phyloP scores from a whole-genome alignment of 2,113 vertebrate genomes.

The Labeo catla region DNA sequence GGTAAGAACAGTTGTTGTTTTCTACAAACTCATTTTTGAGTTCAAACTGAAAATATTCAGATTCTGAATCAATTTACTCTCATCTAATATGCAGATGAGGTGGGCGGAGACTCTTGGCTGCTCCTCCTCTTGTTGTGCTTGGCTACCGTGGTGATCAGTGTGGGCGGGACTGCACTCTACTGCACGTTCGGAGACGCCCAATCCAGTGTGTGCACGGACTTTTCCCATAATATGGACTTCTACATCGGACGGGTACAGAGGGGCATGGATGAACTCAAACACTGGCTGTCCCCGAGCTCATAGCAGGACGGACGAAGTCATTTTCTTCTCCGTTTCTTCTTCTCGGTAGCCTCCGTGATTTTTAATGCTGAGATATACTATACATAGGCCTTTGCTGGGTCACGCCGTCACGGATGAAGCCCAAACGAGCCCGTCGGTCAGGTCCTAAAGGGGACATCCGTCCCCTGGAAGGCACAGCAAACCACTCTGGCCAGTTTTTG shows the following conservation, averaged over 20 bases:
- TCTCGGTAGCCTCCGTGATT: neutral
- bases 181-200: slow-evolving; percentile 90
- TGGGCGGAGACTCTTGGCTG: slow-evolving; percentile 89
- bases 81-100: slow-evolving; percentile 80
- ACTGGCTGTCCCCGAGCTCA: slow-evolving; percentile 82
- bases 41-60: neutral
- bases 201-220: slow-evolving; percentile 93
- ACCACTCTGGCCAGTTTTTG: slow-evolving; percentile 41
- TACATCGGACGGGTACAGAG: slow-evolving; percentile 87
- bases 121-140: slow-evolving; percentile 92
- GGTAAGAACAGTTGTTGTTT: slow-evolving; percentile 72
- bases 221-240: slow-evolving; percentile 91
- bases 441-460: neutral
- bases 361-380: neutral
- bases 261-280: slow-evolving; percentile 83
- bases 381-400: neutral
- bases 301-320: slow-evolving; percentile 66
- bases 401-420: neutral
- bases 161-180: slow-evolving; percentile 95
- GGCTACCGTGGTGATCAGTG: slow-evolving; percentile 92
- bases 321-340: neutral
- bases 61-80: neutral
- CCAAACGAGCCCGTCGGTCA: neutral
- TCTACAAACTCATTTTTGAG: neutral
- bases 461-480: neutral